A percentile compares a stretch with the other conserved stretches of the same genome.
These are phyloP conservation scores for Bombus vancouverensis DNA, from an alignment of 1,140 invertebrate species.

Conservation along the genomic window DNA sequence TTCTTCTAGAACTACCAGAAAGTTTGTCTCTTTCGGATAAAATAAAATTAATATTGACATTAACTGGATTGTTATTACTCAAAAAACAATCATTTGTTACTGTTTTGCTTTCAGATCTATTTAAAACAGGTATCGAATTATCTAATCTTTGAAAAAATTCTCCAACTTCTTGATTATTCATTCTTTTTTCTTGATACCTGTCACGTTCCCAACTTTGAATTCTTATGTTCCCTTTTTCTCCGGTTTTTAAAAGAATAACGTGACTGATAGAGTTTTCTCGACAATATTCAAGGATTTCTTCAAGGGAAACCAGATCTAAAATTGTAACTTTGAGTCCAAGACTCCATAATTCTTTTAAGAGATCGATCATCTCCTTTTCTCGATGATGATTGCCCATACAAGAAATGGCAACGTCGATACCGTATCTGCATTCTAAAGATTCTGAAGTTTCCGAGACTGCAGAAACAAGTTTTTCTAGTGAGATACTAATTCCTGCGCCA, in stretches of 20 bases:
- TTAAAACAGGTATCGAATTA: constrained; percentile 66
- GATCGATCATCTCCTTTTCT: constrained; percentile 85
- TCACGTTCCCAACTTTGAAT: constrained; percentile 85
- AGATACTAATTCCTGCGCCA: constrained; percentile 90
- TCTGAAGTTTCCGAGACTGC: constrained; percentile 81
- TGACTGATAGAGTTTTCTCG: constrained; percentile 85
- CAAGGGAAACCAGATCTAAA: constrained; percentile 83
- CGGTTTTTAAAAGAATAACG: constrained; percentile 87
- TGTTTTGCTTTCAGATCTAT: constrained; percentile 77
- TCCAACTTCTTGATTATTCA: constrained; percentile 83
- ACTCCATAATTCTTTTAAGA: constrained; percentile 85
- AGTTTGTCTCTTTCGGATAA: constrained; percentile 83
- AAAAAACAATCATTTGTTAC: constrained; percentile 68
- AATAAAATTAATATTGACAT: constrained; percentile 81
- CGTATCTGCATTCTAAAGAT: constrained; percentile 73
- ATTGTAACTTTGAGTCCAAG: constrained; percentile 83
- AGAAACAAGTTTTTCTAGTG: constrained; percentile 87
- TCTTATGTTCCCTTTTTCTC: constrained; percentile 85
- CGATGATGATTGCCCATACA: constrained; percentile 83
- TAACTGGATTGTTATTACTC: constrained; percentile 68
- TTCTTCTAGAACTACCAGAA: constrained; percentile 81
- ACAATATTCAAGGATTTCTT: constrained; percentile 88
- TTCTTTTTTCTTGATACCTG: constrained; percentile 86
- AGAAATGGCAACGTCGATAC: constrained; percentile 87
- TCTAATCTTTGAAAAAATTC: constrained; percentile 84